Evolutionary conservation across 2,888 invertebrate species (phyloP), one percentile per base, ranked within the genome.

Genomic region (Morpho helenor): DNA sequence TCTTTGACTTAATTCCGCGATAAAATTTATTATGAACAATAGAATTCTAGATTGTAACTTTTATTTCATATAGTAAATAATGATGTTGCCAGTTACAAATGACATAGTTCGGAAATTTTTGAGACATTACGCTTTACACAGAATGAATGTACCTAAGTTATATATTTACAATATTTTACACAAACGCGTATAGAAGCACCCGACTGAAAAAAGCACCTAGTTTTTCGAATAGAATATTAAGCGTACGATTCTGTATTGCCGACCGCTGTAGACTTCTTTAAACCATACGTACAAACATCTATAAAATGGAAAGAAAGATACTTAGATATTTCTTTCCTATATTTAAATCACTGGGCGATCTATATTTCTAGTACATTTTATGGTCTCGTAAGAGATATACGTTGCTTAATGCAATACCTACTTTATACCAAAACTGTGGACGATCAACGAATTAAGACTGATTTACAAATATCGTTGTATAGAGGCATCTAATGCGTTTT

Each of bases 121-220:
- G 54, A 59, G 52, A 58, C 49, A 52, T 63, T 54, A 60, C 51
- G 58, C 55, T 9, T 16, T 57, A 55, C 41, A 62, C 56, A 51
- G 56, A 51, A 59, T 61, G 53, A 77, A 76, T 77, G 75, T 39
- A 79, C 77, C 75, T 86, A 83, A 59, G 57, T 81, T 79, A 84
- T 76, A 84, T 89, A 90, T 89, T 84, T 89, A 89, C 88, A 88
- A 79, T 76, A 76, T 81, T 74, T 81, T 86, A 86, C 84, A 86
- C 84, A 74, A 81, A 84, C 78, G 81, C 82, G 83, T 86, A 85
- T 81, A 84, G 83, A 89, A 90, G 90, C 90, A 89, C 90, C 90
- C 83, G 86, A 88, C 82, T 85, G 82, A 84, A 84, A 84, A 84
- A 89, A 90, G 90, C 90, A 90, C 90, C 89, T 88, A 87, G 83